Evolutionary conservation across 2,888 invertebrate genomes (phyloP).

Genomic region (Aleiodes testaceus): DNA sequence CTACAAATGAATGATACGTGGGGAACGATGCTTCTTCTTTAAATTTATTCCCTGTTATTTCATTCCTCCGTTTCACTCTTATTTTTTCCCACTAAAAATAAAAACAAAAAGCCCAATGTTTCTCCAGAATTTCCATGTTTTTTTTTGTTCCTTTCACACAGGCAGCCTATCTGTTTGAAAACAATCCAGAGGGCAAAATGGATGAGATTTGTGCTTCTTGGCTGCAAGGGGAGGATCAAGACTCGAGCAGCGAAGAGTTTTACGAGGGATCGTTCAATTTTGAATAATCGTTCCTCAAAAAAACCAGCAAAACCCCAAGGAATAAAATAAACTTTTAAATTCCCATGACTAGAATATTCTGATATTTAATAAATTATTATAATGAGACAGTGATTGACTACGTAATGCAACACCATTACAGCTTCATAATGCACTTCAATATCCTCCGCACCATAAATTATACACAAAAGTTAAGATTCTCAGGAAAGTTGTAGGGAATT

Average conservation of each 20-base stretch:
- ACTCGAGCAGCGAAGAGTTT: background rate
- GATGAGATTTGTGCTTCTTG: slow-evolving; percentile 71
- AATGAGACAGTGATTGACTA: no score
- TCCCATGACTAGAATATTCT: no score
- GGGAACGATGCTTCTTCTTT: slow-evolving; percentile 1
- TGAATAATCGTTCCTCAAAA: background rate
- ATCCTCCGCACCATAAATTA: no score
- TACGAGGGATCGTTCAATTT: background rate
- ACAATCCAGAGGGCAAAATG: slow-evolving; percentile 82
- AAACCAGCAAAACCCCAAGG: background rate
- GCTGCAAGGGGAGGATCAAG: slow-evolving; percentile 56
- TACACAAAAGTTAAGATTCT: no score
- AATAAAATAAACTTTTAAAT: background rate
- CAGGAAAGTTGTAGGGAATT: no score
- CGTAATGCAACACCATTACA: no score
- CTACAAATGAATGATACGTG: slow-evolving; percentile 12
- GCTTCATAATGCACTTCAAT: no score
- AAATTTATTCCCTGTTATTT: background rate
- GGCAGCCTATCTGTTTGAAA: slow-evolving; percentile 81
- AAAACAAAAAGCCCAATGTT: background rate
- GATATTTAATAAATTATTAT: no score
- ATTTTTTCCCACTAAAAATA: no score
- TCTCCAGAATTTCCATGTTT: background rate
- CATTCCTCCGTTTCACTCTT: no score
- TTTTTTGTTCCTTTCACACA: slow-evolving; percentile 54